phyloP scores from a whole-genome alignment of 2,797 vertebrate genomes.

The Distichodus sexfasciatus region DNA sequence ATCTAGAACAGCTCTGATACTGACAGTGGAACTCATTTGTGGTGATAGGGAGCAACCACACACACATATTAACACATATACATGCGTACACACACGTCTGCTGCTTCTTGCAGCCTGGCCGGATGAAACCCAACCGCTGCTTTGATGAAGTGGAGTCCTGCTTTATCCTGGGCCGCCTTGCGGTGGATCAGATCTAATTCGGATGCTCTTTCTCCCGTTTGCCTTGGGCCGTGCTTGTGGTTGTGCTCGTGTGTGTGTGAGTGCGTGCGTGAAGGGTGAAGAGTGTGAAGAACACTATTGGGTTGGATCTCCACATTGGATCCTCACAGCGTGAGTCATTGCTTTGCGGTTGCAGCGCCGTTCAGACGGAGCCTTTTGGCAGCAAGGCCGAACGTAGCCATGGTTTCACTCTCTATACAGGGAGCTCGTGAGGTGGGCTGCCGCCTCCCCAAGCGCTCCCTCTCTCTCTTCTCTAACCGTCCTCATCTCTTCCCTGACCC shows the following conservation, averaged over 20 bases:
- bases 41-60: neutral
- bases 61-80: neutral
- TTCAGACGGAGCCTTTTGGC: conserved; percentile 39
- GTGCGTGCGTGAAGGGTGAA: conserved; percentile 8
- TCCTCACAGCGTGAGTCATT: conserved; percentile 43
- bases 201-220: conserved; percentile 26
- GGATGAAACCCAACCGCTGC: conserved; percentile 14
- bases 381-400: conserved; percentile 1
- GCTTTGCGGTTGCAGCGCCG: conserved; percentile 26
- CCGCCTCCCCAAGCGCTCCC: conserved; percentile 23
- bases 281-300: conserved; percentile 7
- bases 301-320: conserved; percentile 3
- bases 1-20: conserved; percentile 1
- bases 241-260: conserved; percentile 22
- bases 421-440: conserved; percentile 24
- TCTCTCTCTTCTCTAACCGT: conserved; percentile 2
- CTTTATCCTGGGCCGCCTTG: conserved; percentile 17
- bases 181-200: conserved; percentile 48
- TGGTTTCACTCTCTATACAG: conserved; percentile 1
- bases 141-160: conserved; percentile 39
- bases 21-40: neutral
- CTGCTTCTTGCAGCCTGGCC: conserved; percentile 8
- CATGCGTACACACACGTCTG: conserved; percentile 27
- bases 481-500: neutral
- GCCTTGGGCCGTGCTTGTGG: conserved; percentile 6